A percentile compares a stretch with the other conserved stretches of the same genome.
phyloP scores from a whole-genome alignment of 2,113 vertebrate species.

The Alosa alosa region DNA sequence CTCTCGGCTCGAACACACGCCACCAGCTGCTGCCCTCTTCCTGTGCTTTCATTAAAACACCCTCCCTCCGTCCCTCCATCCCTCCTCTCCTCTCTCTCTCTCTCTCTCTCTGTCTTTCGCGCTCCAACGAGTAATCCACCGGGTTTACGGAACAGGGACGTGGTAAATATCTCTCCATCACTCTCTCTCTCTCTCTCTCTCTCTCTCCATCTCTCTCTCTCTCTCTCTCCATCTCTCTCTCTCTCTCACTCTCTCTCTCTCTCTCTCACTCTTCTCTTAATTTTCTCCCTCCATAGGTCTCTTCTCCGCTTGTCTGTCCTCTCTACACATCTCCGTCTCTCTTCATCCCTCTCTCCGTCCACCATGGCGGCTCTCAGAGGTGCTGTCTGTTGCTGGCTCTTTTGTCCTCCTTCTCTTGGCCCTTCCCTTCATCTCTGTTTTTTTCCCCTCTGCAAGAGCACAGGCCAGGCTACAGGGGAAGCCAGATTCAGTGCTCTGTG shows the following conservation, averaged over 20 bases:
- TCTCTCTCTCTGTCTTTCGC: not conserved
- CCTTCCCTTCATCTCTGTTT: conserved; percentile 27
- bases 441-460: conserved; percentile 31
- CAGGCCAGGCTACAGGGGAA: conserved; percentile 37
- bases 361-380: not conserved
- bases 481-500: conserved; percentile 34
- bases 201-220: conserved; percentile 38
- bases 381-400: conserved; percentile 28
- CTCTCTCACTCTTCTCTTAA: conserved; percentile 41
- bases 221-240: conserved; percentile 31
- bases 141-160: conserved; percentile 61
- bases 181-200: conserved; percentile 24
- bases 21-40: conserved; percentile 80
- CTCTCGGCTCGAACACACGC: conserved; percentile 78
- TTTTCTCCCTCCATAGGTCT: conserved; percentile 40
- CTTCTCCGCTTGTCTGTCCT: conserved; percentile 37
- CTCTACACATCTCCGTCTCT: conserved; percentile 41
- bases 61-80: conserved; percentile 57
- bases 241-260: conserved; percentile 22
- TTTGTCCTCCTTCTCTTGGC: conserved; percentile 17
- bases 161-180: conserved; percentile 57
- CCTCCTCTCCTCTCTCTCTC: conserved; percentile 53
- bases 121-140: conserved; percentile 70
- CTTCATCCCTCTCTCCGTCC: conserved; percentile 36
- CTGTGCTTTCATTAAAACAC: conserved; percentile 76